Conservation (phyloP, 2,113 vertebrate species). For the Stomatorhinus ivindoensis region DNA sequence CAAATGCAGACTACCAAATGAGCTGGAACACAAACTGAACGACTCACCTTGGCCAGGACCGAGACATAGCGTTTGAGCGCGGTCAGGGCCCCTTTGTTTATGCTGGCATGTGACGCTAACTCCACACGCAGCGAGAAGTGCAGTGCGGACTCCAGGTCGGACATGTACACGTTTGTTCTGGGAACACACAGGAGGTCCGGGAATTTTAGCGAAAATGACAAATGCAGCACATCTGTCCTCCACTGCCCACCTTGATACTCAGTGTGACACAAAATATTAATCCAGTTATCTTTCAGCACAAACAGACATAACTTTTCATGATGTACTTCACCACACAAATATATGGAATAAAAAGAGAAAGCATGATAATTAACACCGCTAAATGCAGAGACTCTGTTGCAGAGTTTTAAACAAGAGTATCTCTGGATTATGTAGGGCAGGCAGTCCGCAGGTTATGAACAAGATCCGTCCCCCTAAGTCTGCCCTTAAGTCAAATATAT, state of each 20-base stretch:
- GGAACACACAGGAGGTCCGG: neutral
- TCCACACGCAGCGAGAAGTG: constrained; percentile 81
- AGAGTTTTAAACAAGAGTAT: neutral
- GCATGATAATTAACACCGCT: neutral
- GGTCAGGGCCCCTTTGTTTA: constrained; percentile 58
- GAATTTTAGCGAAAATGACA: neutral
- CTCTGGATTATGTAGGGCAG: neutral
- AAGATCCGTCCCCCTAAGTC: neutral
- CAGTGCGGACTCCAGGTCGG: constrained; percentile 78
- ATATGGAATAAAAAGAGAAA: neutral
- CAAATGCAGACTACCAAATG: neutral
- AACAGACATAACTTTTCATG: neutral
- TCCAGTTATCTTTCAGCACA: neutral
- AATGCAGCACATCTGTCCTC: neutral
- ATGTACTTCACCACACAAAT: neutral
- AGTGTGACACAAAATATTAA: neutral
- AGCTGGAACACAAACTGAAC: neutral
- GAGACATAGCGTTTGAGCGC: constrained; percentile 68
- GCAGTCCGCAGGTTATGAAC: neutral
- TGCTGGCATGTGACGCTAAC: constrained; percentile 49
- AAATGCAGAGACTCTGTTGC: neutral
- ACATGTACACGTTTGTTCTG: constrained; percentile 81
- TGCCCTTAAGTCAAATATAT: neutral
- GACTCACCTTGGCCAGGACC: constrained; percentile 71
- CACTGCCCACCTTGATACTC: neutral